These are phyloP conservation scores for Microvelia longipes DNA, from an alignment of 1,140 invertebrate genomes.

Conservation along the genomic window DNA sequence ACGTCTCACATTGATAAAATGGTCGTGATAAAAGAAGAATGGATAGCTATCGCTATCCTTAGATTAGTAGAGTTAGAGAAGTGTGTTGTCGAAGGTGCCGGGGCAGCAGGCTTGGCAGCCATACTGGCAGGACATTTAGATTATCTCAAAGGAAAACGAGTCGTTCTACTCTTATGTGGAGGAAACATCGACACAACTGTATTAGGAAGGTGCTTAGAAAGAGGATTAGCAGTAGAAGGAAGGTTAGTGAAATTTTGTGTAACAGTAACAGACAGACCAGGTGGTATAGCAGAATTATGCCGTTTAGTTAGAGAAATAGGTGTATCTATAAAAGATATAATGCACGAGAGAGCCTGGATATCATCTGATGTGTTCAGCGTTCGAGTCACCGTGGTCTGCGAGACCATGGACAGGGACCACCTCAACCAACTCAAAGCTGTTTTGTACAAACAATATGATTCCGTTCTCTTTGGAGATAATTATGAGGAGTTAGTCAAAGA, in stretches of 20 bases:
- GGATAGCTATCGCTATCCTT: slow-evolving; percentile 77
- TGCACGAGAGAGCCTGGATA: slow-evolving; percentile 86
- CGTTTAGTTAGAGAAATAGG: slow-evolving; percentile 54
- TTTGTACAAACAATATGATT: slow-evolving; percentile 40
- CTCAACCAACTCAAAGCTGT: slow-evolving; percentile 44
- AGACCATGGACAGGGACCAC: slow-evolving; percentile 68
- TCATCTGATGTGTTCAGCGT: slow-evolving; percentile 73
- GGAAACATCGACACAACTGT: slow-evolving; percentile 90
- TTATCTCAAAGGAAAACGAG: slow-evolving; percentile 72
- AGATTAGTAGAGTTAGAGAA: slow-evolving; percentile 78
- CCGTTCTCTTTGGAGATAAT: slow-evolving; percentile 21
- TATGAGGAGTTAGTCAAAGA: slow-evolving; percentile 6
- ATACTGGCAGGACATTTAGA: slow-evolving; percentile 67
- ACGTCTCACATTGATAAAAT: slow-evolving; percentile 64
- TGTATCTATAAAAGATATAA: slow-evolving; percentile 85
- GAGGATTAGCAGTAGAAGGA: slow-evolving; percentile 76
- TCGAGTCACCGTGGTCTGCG: slow-evolving; percentile 63
- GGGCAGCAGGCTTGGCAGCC: slow-evolving; percentile 72
- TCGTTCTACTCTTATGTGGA: slow-evolving; percentile 69
- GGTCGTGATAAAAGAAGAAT: slow-evolving; percentile 63
- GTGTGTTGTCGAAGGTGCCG: slow-evolving; percentile 83
- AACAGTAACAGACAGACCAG: slow-evolving; percentile 69
- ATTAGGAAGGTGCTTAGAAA: slow-evolving; percentile 70
- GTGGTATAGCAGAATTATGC: slow-evolving; percentile 74
- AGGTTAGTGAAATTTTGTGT: slow-evolving; percentile 72